Base-by-base conservation (phyloP, 2,113 vertebrate genomes). In the Ameiurus melas region DNA sequence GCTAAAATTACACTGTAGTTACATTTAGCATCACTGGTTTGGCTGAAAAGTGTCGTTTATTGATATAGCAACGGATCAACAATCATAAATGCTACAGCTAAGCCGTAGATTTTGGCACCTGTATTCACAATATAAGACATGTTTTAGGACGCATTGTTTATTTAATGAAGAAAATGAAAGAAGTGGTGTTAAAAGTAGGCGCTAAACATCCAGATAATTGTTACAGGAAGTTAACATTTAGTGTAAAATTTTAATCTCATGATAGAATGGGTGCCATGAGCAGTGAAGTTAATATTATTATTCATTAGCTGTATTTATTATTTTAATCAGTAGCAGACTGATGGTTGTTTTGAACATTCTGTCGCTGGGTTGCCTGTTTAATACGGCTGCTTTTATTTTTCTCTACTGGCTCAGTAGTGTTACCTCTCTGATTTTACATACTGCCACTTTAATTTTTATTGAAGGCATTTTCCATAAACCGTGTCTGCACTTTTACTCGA, bases 401-500 rank as follows among this genome's bases (percentile, higher is more conserved):
- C 9, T 55, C 77, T 14, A n/a, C 51, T 30, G 47, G 14, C 53
- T 81, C 79, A 33, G 30, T 58, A 33, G 10, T 57, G 27, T 80
- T 12, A 20, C 19, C 17, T 16, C 51, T 58, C 53, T 22, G 30
- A 43, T 58, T 58, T 81, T 81, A 33, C 79, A 20, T 81, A 81
- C 8, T 5, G 79, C 53, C 0, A 17, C 79, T 58, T 57, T 81
- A 57, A 81, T 57, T 30, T 57, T 79, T 80, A 78, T 80, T 80
- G 78, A 27, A 17, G 51, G 6, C 75, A 20, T 36, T 81, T 81
- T 57, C 79, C 53, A 58, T 81, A 57, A 58, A 57, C 8, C 0
- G n/a, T 33, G 10, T 57, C 79, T 81, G 79, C 79, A 58, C 30
- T 81, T 81, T 58, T 33, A 33, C 79, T 81, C 53, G 36, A 81